A percentile compares a stretch with the other conserved stretches of the same genome.
Evolutionary conservation across 2,113 vertebrate species (phyloP).

Genomic region (Oxyruncus cristatus): DNA sequence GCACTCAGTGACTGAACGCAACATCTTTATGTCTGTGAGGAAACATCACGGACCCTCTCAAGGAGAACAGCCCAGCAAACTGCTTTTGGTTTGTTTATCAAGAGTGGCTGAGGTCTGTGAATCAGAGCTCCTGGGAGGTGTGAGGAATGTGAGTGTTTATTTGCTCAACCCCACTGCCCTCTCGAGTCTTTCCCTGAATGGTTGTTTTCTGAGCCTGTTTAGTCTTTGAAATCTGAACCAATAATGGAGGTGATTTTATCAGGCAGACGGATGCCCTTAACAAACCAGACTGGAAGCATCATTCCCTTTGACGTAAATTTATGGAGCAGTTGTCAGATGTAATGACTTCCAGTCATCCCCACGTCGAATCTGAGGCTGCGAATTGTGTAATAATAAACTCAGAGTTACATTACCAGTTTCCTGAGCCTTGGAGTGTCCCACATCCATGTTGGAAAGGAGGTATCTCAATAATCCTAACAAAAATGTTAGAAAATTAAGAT

Average conservation of each 20-base stretch:
- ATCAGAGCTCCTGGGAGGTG: background rate
- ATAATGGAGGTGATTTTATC: conserved; percentile 4
- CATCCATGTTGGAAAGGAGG: conserved; percentile 64
- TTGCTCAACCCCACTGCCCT: background rate
- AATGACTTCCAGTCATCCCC: conserved; percentile 67
- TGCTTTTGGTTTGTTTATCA: background rate
- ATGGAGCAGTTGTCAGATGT: conserved; percentile 56
- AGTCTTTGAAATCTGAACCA: conserved; percentile 16
- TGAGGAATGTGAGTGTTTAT: background rate
- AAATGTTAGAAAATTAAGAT: conserved; percentile 75
- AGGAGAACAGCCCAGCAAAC: background rate
- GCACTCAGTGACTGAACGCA: background rate
- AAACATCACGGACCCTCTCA: background rate
- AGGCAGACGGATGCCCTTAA: background rate
- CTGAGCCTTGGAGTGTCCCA: conserved; percentile 40
- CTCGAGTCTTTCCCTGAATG: background rate
- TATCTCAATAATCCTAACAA: conserved; percentile 58
- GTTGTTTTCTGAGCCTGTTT: background rate
- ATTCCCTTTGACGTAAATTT: conserved; percentile 25
- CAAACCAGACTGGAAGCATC: conserved; percentile 7
- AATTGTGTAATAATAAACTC: conserved; percentile 59
- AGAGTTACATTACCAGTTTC: conserved; percentile 59
- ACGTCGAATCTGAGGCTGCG: conserved; percentile 54
- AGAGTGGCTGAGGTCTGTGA: background rate
- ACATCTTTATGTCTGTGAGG: background rate